These are phyloP conservation scores for Macroteleia sp. DNA, from an alignment of 2,888 invertebrate species.

Conservation along the genomic window DNA sequence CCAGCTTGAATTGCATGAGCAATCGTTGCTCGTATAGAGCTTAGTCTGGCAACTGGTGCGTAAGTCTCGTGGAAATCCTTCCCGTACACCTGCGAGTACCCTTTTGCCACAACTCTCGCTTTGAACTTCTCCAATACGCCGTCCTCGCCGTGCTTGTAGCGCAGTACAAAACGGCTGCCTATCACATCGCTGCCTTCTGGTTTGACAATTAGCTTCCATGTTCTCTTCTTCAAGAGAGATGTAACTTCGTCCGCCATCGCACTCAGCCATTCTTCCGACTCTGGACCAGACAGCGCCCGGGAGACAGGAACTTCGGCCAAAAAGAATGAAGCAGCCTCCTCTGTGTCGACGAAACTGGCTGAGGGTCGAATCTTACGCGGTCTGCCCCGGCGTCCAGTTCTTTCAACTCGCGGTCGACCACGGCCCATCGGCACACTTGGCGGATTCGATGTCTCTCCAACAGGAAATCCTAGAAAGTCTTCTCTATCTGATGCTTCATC, in stretches of 20 bases:
- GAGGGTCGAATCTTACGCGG: too few species aligned
- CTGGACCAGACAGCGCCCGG: constrained; percentile 1
- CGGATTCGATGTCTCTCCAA: neutral
- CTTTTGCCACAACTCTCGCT: constrained; percentile 18
- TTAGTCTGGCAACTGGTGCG: constrained; percentile 10
- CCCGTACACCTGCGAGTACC: neutral
- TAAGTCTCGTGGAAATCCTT: constrained; percentile 13
- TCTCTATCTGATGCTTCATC: neutral
- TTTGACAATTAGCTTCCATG: constrained; percentile 32
- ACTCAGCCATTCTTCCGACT: constrained; percentile 25
- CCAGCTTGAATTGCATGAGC: neutral
- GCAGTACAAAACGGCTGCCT: constrained; percentile 8
- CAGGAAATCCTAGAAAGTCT: neutral
- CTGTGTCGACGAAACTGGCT: too few species aligned
- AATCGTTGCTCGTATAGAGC: neutral
- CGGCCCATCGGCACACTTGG: neutral
- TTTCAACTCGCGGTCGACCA: neutral
- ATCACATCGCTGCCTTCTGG: neutral
- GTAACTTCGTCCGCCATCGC: constrained; percentile 31
- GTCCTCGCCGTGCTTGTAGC: neutral
- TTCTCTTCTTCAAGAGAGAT: constrained; percentile 29
- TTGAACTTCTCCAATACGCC: neutral
- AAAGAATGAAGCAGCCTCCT: neutral
- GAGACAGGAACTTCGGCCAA: constrained; percentile 15
- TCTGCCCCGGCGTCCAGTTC: too few species aligned